Conservation (phyloP, 2,113 vertebrate genomes). For the Hirundichthys speculiger region DNA sequence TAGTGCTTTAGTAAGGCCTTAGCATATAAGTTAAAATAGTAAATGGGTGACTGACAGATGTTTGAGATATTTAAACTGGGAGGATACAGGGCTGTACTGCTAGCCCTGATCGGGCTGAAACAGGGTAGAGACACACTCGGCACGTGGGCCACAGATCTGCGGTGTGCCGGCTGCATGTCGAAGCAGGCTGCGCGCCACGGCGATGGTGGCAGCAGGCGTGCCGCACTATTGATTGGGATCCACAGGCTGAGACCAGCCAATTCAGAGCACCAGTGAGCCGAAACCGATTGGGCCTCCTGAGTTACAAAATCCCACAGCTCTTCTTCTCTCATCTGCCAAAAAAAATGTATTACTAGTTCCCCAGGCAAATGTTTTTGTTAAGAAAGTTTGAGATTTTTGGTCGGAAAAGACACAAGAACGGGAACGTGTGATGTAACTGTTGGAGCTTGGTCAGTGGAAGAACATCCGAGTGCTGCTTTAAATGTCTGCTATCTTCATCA, state of each 20-base stretch:
- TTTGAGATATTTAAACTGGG: constrained; percentile 3
- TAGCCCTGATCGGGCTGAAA: constrained; percentile 31
- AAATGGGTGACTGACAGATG: not conserved
- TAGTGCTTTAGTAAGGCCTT: too few relatives aligned
- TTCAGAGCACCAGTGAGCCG: constrained; percentile 82
- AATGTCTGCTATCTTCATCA: not conserved
- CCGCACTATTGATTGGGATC: constrained; percentile 79
- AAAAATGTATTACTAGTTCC: constrained; percentile 59
- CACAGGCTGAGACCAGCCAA: constrained; percentile 80
- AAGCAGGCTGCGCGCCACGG: constrained; percentile 33
- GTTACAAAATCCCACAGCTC: constrained; percentile 76
- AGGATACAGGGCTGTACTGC: not conserved
- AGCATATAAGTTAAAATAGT: too few relatives aligned
- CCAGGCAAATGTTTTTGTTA: constrained; percentile 60
- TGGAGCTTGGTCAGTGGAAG: too few relatives aligned
- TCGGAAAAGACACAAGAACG: constrained; percentile 3
- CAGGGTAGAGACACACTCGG: constrained; percentile 32
- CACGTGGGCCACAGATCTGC: constrained; percentile 32
- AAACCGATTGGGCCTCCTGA: constrained; percentile 80
- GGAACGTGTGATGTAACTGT: too few relatives aligned
- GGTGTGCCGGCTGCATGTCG: constrained; percentile 44
- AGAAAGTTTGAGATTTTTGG: constrained; percentile 58
- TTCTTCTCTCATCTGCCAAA: constrained; percentile 64
- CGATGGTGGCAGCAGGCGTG: constrained; percentile 50
- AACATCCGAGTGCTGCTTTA: too few relatives aligned